Evolutionary conservation across 1,140 invertebrate genomes (phyloP), one percentile per base, ranked within the genome.

Genomic region (Hycleus cichorii): DNA sequence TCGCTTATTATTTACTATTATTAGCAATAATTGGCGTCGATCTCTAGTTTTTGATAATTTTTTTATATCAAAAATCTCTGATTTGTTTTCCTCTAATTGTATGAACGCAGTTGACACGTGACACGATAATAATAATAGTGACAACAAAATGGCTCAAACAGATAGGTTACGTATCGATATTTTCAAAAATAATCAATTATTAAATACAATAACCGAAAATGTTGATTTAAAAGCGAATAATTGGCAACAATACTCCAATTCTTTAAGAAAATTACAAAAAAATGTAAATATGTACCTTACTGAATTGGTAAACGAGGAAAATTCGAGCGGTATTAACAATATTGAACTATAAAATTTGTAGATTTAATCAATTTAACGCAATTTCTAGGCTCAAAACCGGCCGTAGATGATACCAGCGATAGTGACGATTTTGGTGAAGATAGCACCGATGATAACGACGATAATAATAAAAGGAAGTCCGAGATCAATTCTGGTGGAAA

Each of bases 231-330:
- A 57, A 11, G 24, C 51, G 39, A 40, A 49, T 32, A 49, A 64
- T 45, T 59, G 43, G 40, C 40, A 12, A 8, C 12, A 46, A 4
- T 64, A 64, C 27, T 25, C 45, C 43, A 49, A 52, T 26, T 32
- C 51, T 11, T 59, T 64, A 32, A 62, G 57, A 45, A 24, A 10
- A 3, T 25, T 62, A 0, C 59, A 62, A 38, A 58, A 55, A 49
- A 49, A 51, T 47, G 49, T 59, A 5, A 64, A 64, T 45, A 18
- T 38, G 2, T 59, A 46, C 40, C 47, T 64, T 39, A 62, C 63
- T 12, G 42, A 51, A 32, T 51, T 64, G 18, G 62, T 64, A 3
- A 44, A 49, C 18, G 9, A 32, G 3, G 58, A 63, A 40, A 12
- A 48, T 54, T 43, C 50, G 45, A 46, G 46, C 11, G 39, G 40